Evolutionary conservation across 2,113 vertebrate genomes (phyloP).

Genomic region (Erinaceus europaeus): DNA sequence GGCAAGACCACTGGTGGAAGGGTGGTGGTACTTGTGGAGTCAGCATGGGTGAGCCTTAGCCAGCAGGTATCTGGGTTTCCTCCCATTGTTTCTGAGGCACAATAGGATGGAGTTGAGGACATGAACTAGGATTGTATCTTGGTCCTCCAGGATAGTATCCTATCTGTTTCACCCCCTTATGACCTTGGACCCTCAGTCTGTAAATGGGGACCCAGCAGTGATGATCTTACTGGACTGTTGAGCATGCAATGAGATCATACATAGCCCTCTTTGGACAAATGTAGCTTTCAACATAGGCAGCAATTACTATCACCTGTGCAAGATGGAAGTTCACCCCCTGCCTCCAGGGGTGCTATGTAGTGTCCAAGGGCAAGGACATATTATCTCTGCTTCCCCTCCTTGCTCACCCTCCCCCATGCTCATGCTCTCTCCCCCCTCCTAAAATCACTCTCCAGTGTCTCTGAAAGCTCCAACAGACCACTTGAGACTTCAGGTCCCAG

Average conservation of each 20-base stretch:
- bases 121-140: too few relatives aligned
- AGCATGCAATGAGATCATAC: neutral
- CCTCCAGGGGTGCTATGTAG: neutral
- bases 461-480: neutral
- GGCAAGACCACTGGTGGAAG: neutral
- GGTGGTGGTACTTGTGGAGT: too few relatives aligned
- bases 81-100: neutral
- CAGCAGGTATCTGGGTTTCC: neutral
- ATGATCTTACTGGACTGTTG: too few relatives aligned
- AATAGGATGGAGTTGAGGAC: neutral
- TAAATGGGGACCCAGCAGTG: neutral
- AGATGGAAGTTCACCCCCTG: neutral
- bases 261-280: neutral
- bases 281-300: neutral
- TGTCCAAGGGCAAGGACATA: neutral
- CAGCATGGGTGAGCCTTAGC: neutral
- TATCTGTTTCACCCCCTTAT: neutral
- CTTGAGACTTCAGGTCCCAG: neutral
- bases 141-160: neutral
- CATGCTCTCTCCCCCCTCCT: neutral
- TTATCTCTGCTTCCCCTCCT: neutral
- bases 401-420: neutral
- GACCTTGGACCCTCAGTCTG: neutral
- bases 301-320: neutral
- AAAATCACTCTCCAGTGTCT: conserved; percentile 41